Base-by-base conservation (phyloP, 2,797 vertebrate genomes). In the Podarcis siculus region DNA sequence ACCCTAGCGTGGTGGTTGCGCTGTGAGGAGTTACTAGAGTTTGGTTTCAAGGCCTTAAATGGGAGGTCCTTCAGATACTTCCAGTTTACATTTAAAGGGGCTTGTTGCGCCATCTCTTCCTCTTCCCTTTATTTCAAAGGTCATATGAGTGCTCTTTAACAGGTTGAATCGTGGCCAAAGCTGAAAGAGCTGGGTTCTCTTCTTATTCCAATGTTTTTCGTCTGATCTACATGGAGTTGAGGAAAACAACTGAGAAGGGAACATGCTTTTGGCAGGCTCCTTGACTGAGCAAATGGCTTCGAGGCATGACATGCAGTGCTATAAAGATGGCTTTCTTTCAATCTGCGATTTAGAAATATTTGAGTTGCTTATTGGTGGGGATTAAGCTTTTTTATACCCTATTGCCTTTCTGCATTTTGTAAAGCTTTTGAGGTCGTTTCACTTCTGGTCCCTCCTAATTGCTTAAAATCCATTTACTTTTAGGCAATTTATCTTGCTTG, bases 251-350 rank as follows among this genome's bases (percentile, higher is more conserved):
- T 27, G 45, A 61, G 58, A 8, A 71, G 39, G 64, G n/a, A 84
- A 69, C 89, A 87, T 88, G 5, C 87, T 93, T 93, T 87, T 92
- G 55, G 83, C 85, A 89, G 78, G 79, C 75, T 71, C 86, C 78
- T 87, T 90, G 35, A 67, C 81, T 85, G 83, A 75, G 69, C 87
- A 30, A 83, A 81, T 89, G 87, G 58, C 87, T 91, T 91, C 32
- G 86, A 89, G 58, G 76, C 79, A 89, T 92, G 37, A 81, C 42
- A 32, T 73, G 35, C 58, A 37, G 4, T 75, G 90, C 90, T 83
- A 42, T 86, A 71, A 94, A 94, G 49, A 89, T 86, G 87, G 64
- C 83, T 92, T 0, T 89, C 88, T 89, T 86, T 67, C 67, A 91
- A 13, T 15, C 64, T 82, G 90, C 90, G 87, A 37, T 91, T 89